Conservation (phyloP, 1,140 invertebrate species). For the Drosophila carrolli region DNA sequence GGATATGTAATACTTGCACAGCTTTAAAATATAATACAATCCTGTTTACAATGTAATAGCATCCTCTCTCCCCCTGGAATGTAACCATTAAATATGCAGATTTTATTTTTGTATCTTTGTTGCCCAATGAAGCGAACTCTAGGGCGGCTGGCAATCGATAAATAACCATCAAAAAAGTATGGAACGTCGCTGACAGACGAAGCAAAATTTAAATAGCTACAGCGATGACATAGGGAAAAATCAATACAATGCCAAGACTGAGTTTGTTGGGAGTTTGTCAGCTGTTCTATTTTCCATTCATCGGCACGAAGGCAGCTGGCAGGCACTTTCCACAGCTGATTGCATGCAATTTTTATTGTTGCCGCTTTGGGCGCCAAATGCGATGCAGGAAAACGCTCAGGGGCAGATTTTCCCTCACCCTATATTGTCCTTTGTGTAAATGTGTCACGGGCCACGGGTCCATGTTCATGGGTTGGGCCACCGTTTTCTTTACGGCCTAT, state of each 20-base stretch:
- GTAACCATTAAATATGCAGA: constrained; percentile 4
- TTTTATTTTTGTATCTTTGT: constrained; percentile 26
- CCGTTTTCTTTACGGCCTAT: constrained; percentile 34
- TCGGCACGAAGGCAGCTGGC: constrained; percentile 49
- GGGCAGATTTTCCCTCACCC: constrained; percentile 37
- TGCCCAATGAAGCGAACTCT: constrained; percentile 38
- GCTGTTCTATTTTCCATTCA: constrained; percentile 56
- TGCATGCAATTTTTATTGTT: constrained; percentile 72
- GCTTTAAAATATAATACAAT: neutral
- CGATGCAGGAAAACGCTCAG: constrained; percentile 32
- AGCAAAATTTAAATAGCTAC: constrained; percentile 54
- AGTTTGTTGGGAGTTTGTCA: constrained; percentile 45
- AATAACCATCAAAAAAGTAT: constrained; percentile 30
- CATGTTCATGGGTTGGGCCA: neutral
- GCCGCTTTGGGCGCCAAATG: constrained; percentile 69
- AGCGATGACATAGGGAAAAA: constrained; percentile 41
- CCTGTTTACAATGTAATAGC: neutral
- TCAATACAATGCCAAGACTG: constrained; percentile 54
- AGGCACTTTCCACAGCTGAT: constrained; percentile 58
- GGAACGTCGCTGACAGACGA: constrained; percentile 24
- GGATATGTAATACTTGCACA: neutral
- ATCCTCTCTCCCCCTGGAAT: neutral
- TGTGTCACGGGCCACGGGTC: constrained; percentile 69
- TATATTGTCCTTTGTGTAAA: constrained; percentile 55
- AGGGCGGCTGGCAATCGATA: constrained; percentile 49